These are phyloP conservation scores for Acrocephalus arundinaceus DNA, from an alignment of 2,113 vertebrate species.

Conservation along the genomic window DNA sequence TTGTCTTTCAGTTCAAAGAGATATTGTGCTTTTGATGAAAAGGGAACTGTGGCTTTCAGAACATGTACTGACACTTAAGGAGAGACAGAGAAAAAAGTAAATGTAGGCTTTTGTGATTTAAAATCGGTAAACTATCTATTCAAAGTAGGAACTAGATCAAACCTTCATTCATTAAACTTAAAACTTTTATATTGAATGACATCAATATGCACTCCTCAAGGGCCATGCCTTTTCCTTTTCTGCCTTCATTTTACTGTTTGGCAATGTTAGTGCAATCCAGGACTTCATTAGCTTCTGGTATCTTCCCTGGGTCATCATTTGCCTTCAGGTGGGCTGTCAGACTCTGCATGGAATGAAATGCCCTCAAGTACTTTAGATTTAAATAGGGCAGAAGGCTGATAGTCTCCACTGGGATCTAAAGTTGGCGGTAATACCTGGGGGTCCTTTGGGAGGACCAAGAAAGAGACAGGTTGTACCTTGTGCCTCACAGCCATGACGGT, in stretches of 20 bases:
- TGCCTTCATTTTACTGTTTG: not conserved
- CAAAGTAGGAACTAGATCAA: not conserved
- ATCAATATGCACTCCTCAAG: not conserved
- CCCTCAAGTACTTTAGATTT: not conserved
- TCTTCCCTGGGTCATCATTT: not conserved
- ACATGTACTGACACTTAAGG: not conserved
- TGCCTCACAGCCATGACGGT: not conserved
- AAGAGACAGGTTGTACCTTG: not conserved
- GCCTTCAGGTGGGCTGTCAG: not conserved
- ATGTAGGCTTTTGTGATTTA: not conserved
- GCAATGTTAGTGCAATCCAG: not conserved
- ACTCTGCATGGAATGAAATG: not conserved
- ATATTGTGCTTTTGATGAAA: not conserved
- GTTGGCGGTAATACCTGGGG: not conserved
- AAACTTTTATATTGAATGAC: not conserved
- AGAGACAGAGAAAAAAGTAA: not conserved
- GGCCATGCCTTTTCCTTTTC: not conserved
- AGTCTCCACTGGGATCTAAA: not conserved
- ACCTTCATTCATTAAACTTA: not conserved
- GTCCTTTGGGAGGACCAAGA: not conserved
- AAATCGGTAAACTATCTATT: not conserved
- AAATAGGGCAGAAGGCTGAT: not conserved
- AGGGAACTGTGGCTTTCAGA: not conserved
- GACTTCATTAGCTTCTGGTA: rapidly evolving
- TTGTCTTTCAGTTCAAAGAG: slow-evolving; percentile 6